These are phyloP conservation scores for Melanogrammus aeglefinus DNA, from an alignment of 2,797 vertebrate genomes.

Conservation along the genomic window DNA sequence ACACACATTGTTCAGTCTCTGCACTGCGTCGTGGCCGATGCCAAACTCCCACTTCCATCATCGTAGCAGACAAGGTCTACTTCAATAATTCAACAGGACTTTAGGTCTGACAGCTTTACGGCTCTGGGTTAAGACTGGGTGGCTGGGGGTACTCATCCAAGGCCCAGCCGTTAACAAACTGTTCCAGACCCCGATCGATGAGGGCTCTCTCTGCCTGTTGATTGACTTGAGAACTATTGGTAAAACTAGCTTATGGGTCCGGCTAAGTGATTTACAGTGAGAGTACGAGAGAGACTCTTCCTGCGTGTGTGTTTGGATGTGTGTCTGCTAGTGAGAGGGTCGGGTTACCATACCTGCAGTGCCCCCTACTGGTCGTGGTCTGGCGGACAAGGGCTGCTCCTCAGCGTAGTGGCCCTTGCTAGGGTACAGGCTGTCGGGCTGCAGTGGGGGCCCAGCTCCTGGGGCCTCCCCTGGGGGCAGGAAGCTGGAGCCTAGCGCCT, in stretches of 20 bases:
- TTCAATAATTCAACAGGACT: constrained; percentile 41
- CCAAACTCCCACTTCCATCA: constrained; percentile 39
- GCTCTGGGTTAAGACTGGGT: background rate
- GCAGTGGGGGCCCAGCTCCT: constrained; percentile 62
- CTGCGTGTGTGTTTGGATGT: constrained; percentile 1
- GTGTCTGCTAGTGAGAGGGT: constrained; percentile 1
- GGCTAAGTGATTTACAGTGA: background rate
- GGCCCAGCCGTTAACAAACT: background rate
- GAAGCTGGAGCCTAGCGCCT: constrained; percentile 79
- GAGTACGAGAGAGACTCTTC: background rate
- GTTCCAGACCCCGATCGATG: background rate
- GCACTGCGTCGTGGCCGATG: constrained; percentile 18
- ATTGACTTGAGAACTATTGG: background rate
- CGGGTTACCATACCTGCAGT: constrained; percentile 79
- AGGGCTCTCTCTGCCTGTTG: background rate
- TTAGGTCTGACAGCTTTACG: constrained; percentile 24
- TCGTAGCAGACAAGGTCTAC: background rate
- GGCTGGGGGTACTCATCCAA: background rate
- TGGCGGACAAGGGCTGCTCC: constrained; percentile 83
- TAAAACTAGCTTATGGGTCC: background rate
- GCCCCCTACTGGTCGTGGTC: constrained; percentile 90
- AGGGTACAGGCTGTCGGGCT: constrained; percentile 77
- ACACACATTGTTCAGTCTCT: constrained; percentile 21
- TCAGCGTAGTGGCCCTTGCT: constrained; percentile 80
- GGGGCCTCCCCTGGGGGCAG: constrained; percentile 75